Conservation (phyloP, 2,888 invertebrate genomes). For the Ornithoptera alexandrae region DNA sequence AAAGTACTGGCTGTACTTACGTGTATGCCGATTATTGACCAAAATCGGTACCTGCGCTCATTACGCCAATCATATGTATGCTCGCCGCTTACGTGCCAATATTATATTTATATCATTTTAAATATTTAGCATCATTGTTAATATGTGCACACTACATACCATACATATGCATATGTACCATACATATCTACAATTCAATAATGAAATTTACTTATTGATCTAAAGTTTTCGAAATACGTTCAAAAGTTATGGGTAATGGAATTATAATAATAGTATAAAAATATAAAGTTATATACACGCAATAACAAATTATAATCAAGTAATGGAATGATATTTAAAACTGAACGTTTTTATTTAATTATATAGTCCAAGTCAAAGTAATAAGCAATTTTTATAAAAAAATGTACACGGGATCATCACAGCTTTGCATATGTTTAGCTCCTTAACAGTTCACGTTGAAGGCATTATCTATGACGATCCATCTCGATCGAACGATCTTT, state of each 20-base stretch:
- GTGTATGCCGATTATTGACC: constrained; percentile 67
- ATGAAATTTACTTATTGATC: neutral
- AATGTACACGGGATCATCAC: neutral
- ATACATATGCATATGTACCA: neutral
- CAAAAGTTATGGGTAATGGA: too few species aligned
- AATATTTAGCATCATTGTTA: neutral
- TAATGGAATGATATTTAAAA: too few species aligned
- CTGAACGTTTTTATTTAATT: too few species aligned
- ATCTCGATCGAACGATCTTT: constrained; percentile 61
- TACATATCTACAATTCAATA: neutral
- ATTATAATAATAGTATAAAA: too few species aligned
- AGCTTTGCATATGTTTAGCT: constrained; percentile 52
- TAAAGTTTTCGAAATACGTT: neutral
- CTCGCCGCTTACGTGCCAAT: constrained; percentile 32
- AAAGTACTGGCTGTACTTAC: constrained; percentile 74
- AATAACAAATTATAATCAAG: too few species aligned
- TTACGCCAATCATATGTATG: constrained; percentile 68
- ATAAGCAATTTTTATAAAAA: too few species aligned
- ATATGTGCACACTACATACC: neutral
- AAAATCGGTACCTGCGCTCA: constrained; percentile 73
- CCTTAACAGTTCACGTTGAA: constrained; percentile 63
- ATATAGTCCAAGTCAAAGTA: too few species aligned
- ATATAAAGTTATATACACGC: too few species aligned
- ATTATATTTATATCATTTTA: constrained; percentile 24
- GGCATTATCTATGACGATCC: constrained; percentile 64